Evolutionary conservation across 2,888 invertebrate species (phyloP), one percentile per base, ranked within the genome.

Genomic region (Scaptomyza reducta): DNA sequence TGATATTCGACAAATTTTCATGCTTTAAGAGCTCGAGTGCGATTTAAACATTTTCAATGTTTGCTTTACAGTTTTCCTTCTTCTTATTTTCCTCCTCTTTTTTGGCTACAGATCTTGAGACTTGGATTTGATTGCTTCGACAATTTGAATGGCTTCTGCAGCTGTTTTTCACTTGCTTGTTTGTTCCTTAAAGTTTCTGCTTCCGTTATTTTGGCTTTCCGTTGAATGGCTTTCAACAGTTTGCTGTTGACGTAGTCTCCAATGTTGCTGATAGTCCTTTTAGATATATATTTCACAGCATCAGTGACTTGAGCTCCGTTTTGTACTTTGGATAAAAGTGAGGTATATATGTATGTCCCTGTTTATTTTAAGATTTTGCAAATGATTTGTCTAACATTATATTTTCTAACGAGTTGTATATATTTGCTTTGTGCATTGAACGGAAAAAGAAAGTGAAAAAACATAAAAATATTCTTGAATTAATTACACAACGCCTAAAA

Each of bases 111-210:
- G 57, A 57, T 57, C 50, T 76, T 77, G 63, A 64, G 67, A 75
- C 66, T 67, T 63, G 75, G 60, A 63, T 81, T 75, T 79, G 75
- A 79, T 81, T 77, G 77, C 76, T 81, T 61, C 44, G 54, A 67
- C 70, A 65, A 73, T 66, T 70, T 70, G 71, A 71, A 71, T 71
- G 59, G 56, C 27, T 60, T 38, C 42, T 14, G 31, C 27, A 40
- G 22, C 54, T 25, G 25, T 35, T 46, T 54, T 54, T 44, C 22
- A 25, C 25, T 56, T 44, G 44, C n/a, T 40, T 40, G 16, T 16
- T 16, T 45, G 29, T 29, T 50, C 22, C 50, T 73, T 57, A 41
- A 61, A 65, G 47, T 70, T 65, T 63, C 45, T 63, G 25, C 42
- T 27, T 10, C 22, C 18, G 50, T 42, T 44, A 33, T 33, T 33